These are phyloP conservation scores for Disparrhopalites patrizii DNA, from an alignment of 2,888 invertebrate species.

Conservation along the genomic window DNA sequence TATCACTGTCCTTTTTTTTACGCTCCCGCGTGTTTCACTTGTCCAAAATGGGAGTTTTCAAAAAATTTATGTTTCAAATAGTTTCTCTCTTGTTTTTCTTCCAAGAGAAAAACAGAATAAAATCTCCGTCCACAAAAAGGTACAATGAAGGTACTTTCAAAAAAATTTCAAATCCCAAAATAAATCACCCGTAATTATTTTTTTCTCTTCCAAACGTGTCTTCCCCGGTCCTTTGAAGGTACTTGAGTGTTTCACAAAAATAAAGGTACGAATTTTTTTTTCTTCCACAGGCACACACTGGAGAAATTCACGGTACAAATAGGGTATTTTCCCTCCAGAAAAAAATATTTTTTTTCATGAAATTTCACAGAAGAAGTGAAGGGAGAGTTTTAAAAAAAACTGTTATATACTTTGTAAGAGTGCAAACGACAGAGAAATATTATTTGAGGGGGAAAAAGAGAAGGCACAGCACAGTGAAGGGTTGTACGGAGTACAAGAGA, in stretches of 20 bases:
- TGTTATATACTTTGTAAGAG: neutral
- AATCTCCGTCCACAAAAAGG: neutral
- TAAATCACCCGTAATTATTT: neutral
- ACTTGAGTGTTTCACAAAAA: too few relatives aligned
- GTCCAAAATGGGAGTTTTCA: too few relatives aligned
- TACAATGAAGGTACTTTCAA: neutral
- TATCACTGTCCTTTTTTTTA: too few relatives aligned
- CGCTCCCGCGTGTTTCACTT: too few relatives aligned
- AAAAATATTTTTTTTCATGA: too few relatives aligned
- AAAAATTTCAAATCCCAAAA: neutral
- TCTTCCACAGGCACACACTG: too few relatives aligned
- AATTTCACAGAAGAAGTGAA: slow-evolving; percentile 4
- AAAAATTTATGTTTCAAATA: too few relatives aligned
- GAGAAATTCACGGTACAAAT: neutral
- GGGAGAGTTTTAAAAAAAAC: neutral
- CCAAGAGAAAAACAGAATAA: slow-evolving; percentile 15
- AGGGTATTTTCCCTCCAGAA: neutral
- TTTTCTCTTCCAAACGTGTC: too few relatives aligned
- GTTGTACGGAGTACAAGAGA: too few relatives aligned
- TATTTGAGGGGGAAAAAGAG: neutral
- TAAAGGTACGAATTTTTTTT: too few relatives aligned
- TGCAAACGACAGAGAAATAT: neutral
- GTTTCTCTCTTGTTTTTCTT: neutral
- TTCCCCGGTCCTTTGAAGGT: too few relatives aligned
- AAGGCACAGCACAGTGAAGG: too few relatives aligned